Evolutionary conservation across 2,797 vertebrate species (phyloP).

Genomic region (Clarias platycephalus): DNA sequence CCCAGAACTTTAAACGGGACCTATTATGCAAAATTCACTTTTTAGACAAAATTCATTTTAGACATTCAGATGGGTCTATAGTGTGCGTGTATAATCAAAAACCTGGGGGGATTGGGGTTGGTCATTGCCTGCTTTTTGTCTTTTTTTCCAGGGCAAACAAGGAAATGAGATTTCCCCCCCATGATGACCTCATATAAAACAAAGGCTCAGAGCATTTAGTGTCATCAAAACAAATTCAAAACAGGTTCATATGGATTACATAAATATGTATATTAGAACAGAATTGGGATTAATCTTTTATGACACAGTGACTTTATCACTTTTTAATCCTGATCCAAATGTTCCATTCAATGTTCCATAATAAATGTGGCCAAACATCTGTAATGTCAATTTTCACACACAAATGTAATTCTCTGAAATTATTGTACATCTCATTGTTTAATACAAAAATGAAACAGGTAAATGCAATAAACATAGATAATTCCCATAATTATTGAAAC

Average conservation of each 20-base stretch:
- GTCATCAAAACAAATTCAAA: not conserved
- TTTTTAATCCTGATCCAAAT: not conserved
- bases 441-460: not conserved
- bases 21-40: too few relatives aligned
- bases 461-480: not conserved
- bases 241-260: not conserved
- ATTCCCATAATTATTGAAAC: not conserved
- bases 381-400: not conserved
- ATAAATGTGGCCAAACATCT: not conserved
- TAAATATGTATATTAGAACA: not conserved
- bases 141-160: too few relatives aligned
- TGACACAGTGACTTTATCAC: not conserved
- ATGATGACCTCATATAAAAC: not conserved
- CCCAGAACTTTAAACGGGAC: not conserved
- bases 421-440: not conserved
- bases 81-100: too few relatives aligned
- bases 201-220: not conserved
- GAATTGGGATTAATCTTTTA: not conserved
- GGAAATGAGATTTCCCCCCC: too few relatives aligned
- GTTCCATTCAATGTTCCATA: not conserved
- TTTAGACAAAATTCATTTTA: too few relatives aligned
- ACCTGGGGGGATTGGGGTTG: too few relatives aligned
- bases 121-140: too few relatives aligned
- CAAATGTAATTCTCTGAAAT: not conserved
- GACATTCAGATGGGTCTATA: too few relatives aligned